Evolutionary conservation across 2,113 vertebrate species (phyloP), one percentile per base, ranked within the genome.

Genomic region (Pristiophorus japonicus): DNA sequence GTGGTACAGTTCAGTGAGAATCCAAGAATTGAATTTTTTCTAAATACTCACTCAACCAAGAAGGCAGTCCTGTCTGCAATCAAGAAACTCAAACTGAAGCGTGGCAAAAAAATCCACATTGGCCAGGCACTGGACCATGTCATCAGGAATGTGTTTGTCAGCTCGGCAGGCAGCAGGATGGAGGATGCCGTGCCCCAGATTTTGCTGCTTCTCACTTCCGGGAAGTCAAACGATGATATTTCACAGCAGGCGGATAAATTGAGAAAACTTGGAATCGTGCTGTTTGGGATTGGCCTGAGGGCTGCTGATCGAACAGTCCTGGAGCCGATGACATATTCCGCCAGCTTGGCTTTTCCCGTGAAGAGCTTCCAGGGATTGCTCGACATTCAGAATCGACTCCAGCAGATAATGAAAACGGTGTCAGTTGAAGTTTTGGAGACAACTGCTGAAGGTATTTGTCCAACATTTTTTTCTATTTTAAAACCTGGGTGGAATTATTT

Each of bases 1-100:
- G 97, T 99, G 96, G 97, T 99, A 96, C 99, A 99, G 97, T 99
- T 99, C 98, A 98, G 98, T 0, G 98, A 98, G 66, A 96, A 96
- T 67, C 98, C 98, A 8, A 97, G 96, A 94, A 98, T 98, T 0
- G 99, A 99, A 97, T 99, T 99, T 97, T 98, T 97, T 96, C 97
- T 99, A 94, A 98, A 98, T 97, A 97, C 97, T 0, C 96, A 98
- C 96, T 96, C 96, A 96, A 98, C 96, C 96, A 98, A 98, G 96
- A 6, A 98, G 96, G 98, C 98, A 3, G 96, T 99, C 95, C 97
- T 99, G 27, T 95, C 97, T 67, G 97, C 96, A 42, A 70, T 99
- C 96, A 96, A 97, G 96, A 98, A 97, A 96, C 96, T 99, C 96
- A 98, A 97, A 94, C 97, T 98, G 95, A 97, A 96, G 85, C 99